Percentiles rank a stretch among this genome's conserved stretches.
Conservation (phyloP, 2,113 vertebrate species). For the Trogon melanurus region DNA sequence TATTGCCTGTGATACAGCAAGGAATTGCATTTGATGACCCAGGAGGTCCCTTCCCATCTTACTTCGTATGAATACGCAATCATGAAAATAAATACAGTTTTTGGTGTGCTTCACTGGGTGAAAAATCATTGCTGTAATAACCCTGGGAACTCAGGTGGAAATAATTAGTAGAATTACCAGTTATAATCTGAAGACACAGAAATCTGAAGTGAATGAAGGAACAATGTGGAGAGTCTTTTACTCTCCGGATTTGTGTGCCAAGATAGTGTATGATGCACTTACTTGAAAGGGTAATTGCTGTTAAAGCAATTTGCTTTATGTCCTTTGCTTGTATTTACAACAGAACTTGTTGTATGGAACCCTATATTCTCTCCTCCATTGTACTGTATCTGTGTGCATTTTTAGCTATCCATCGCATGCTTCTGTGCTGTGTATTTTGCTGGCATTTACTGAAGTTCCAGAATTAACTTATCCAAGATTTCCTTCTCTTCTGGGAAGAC, state of each 20-base stretch:
- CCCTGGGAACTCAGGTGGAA: background rate
- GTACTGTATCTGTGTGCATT: background rate
- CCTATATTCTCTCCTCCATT: background rate
- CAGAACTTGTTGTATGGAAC: background rate
- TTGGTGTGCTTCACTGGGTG: constrained; percentile 1
- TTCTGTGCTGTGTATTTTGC: background rate
- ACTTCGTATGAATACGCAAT: background rate
- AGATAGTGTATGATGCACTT: background rate
- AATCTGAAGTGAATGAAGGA: background rate
- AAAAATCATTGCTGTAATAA: background rate
- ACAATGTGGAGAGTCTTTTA: background rate
- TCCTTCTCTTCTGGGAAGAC: background rate
- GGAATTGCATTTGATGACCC: background rate
- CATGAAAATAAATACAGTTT: constrained; percentile 34
- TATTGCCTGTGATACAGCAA: background rate
- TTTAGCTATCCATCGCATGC: background rate
- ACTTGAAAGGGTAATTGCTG: background rate
- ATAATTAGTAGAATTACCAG: constrained; percentile 5
- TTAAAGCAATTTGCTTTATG: background rate
- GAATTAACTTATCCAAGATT: background rate
- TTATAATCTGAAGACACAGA: background rate
- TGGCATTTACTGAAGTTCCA: background rate
- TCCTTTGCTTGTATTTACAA: background rate
- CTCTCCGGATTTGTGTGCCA: background rate
- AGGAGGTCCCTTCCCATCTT: constrained; percentile 1